phyloP scores from a whole-genome alignment of 2,113 vertebrate genomes.

The Epinephelus moara region DNA sequence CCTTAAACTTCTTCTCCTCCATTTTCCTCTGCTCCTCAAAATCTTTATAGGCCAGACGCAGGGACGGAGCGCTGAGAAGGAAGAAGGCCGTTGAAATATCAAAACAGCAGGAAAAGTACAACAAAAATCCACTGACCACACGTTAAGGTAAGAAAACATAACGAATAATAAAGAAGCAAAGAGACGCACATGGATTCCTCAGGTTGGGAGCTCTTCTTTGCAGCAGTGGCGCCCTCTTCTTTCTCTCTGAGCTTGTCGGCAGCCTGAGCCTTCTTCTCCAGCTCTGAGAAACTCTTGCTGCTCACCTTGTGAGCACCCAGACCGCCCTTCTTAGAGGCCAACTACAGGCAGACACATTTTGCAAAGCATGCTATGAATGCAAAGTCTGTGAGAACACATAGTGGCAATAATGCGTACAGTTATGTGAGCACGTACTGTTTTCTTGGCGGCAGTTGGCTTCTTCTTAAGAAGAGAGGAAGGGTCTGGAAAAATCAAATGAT shows the following conservation, averaged over 20 bases:
- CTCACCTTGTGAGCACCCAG: slow-evolving; percentile 96
- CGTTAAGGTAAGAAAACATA: too few relatives aligned
- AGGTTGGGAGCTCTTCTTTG: slow-evolving; percentile 66
- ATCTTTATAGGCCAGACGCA: slow-evolving; percentile 91
- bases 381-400: neutral
- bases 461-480: slow-evolving; percentile 81
- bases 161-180: neutral
- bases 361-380: neutral
- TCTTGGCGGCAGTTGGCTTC: slow-evolving; percentile 81
- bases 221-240: slow-evolving; percentile 28
- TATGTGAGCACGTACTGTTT: slow-evolving; percentile 57
- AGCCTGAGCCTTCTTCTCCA: slow-evolving; percentile 93
- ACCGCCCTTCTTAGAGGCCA: slow-evolving; percentile 91
- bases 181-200: slow-evolving; percentile 87
- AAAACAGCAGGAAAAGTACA: neutral
- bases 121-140: neutral
- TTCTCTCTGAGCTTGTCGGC: slow-evolving; percentile 89
- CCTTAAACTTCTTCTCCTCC: slow-evolving; percentile 85
- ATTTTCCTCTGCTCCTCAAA: slow-evolving; percentile 89
- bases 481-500: slow-evolving; percentile 63
- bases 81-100: slow-evolving; percentile 31
- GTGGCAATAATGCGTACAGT: neutral
- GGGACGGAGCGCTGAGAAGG: slow-evolving; percentile 84
- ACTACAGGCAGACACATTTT: slow-evolving; percentile 75
- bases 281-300: slow-evolving; percentile 89